Evolutionary conservation across 2,797 vertebrate species (phyloP).

Genomic region (Borostomias antarcticus): DNA sequence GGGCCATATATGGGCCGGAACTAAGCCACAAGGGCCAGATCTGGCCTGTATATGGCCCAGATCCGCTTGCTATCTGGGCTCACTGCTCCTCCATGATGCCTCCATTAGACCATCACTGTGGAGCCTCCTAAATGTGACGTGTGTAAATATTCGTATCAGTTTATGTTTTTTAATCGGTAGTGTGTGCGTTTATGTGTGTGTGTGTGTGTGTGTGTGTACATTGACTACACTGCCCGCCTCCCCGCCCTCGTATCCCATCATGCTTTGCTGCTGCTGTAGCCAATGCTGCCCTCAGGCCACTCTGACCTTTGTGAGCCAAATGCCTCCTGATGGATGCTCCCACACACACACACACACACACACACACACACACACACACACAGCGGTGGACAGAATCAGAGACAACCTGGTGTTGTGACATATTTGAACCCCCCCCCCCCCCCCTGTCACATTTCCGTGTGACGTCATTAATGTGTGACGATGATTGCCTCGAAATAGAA

Average conservation of each 20-base stretch:
- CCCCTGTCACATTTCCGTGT: background rate
- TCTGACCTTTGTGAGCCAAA: constrained; percentile 73
- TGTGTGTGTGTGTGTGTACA: constrained; percentile 8
- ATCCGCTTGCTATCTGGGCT: too few relatives aligned
- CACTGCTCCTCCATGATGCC: too few relatives aligned
- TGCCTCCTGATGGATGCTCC: constrained; percentile 67
- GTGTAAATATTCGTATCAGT: background rate
- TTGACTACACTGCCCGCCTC: background rate
- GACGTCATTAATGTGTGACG: constrained; percentile 3
- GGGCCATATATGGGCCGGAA: too few relatives aligned
- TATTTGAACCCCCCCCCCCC: too few relatives aligned
- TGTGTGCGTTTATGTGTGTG: background rate
- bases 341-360: constrained; percentile 6
- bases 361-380: background rate
- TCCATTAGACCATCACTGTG: too few relatives aligned
- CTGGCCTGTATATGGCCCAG: too few relatives aligned
- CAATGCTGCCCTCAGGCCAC: constrained; percentile 59
- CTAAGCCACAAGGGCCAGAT: too few relatives aligned
- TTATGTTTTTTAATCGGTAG: too few relatives aligned
- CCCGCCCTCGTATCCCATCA: constrained; percentile 51
- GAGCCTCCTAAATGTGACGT: too few relatives aligned
- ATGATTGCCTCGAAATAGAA: background rate
- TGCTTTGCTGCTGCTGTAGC: constrained; percentile 54
- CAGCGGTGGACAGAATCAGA: background rate
- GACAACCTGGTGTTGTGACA: constrained; percentile 7